Conservation (phyloP, 2,888 invertebrate species). For the Stegophylla sp. region DNA sequence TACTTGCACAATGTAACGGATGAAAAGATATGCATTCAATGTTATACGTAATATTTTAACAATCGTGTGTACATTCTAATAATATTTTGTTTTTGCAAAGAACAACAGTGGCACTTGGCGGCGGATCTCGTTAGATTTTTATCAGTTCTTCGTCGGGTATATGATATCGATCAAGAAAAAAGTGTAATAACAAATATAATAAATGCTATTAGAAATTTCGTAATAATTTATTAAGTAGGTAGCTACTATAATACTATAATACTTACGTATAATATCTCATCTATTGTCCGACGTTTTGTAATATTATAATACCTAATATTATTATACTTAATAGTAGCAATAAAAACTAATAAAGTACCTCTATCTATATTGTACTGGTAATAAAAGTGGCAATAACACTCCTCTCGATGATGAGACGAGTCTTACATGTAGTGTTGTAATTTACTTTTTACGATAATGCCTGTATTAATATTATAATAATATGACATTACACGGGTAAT, state of each 20-base stretch:
- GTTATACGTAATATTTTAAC: slow-evolving; percentile 26
- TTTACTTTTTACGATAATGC: not conserved
- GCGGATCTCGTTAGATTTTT: slow-evolving; percentile 14
- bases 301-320: not conserved
- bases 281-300: slow-evolving; percentile 25
- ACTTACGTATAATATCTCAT: not conserved
- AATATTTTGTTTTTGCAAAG: slow-evolving; percentile 33
- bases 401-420: not conserved
- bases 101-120: not conserved
- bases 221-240: not conserved
- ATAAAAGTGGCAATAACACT: not conserved
- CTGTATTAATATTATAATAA: no score
- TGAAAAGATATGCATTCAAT: not conserved
- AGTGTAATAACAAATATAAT: not conserved
- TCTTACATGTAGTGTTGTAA: no score
- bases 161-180: slow-evolving; percentile 11
- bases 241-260: not conserved
- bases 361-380: slow-evolving; percentile 2
- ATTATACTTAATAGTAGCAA: not conserved
- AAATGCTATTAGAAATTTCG: slow-evolving; percentile 24
- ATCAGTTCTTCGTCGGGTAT: slow-evolving; percentile 13
- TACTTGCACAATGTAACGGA: slow-evolving; percentile 4
- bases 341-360: not conserved
- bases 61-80: slow-evolving; percentile 32
- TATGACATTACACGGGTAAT: not conserved